phyloP scores from a whole-genome alignment of 2,797 vertebrate genomes.

The Syngnathus rostellatus region DNA sequence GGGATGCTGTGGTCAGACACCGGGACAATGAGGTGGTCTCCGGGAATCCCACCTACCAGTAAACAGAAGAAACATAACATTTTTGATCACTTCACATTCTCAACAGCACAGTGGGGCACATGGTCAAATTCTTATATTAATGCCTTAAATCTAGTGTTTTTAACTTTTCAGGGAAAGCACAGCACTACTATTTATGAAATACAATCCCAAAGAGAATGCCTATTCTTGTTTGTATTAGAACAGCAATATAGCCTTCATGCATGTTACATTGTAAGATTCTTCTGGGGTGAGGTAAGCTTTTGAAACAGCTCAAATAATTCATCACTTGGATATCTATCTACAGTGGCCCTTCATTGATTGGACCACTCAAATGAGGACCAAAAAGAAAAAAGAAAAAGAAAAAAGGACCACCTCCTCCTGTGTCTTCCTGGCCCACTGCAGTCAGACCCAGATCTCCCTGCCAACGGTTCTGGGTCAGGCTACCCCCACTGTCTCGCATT shows the following conservation, averaged over 20 bases:
- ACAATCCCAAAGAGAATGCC: too few relatives aligned
- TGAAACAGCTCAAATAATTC: too few relatives aligned
- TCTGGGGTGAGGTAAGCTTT: too few relatives aligned
- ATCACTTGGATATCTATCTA: too few relatives aligned
- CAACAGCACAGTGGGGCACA: too few relatives aligned
- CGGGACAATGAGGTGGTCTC: constrained; percentile 67
- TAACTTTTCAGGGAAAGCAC: neutral
- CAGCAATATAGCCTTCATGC: neutral
- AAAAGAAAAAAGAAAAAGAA: neutral
- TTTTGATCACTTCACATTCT: neutral
- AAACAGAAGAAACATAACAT: constrained; percentile 6
- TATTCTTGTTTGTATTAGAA: too few relatives aligned
- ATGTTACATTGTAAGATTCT: neutral
- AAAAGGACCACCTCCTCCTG: constrained; percentile 50
- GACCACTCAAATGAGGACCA: neutral
- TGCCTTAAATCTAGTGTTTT: too few relatives aligned
- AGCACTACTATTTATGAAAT: neutral
- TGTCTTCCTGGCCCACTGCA: constrained; percentile 68
- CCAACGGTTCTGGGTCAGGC: constrained; percentile 76
- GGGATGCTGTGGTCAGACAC: constrained; percentile 64
- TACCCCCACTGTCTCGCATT: constrained; percentile 76
- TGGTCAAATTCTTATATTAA: too few relatives aligned
- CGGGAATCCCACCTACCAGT: constrained; percentile 63
- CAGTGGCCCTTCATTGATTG: neutral
- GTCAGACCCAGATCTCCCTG: constrained; percentile 73